Evolutionary conservation across 2,113 vertebrate genomes (phyloP), one percentile per base, ranked within the genome.

Genomic region (Xiphophorus couchianus): DNA sequence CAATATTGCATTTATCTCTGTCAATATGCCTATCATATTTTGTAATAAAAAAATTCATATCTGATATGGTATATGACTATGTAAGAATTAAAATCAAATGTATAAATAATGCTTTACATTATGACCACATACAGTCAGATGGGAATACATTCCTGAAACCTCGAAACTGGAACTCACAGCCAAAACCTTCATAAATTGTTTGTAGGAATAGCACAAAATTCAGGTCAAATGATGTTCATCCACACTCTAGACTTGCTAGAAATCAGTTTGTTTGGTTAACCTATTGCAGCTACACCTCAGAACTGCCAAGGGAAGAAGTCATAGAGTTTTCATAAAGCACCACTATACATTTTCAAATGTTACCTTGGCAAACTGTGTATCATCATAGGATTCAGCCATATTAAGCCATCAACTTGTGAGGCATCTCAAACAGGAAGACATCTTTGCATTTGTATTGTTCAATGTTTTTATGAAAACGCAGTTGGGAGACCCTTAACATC

Each of bases 21-120:
- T 83, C 37, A 76, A 66, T 80, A 71, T 61, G 19, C 70, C 72
- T 77, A 77, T 74, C 39, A 64, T 39, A 39, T n/a, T 33, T 75
- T 75, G 71, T 0, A 37, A 12, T 12, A 3, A 44, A 29, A 71
- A 48, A 71, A 4, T 58, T 82, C 28, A 37, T 58, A 35, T 9
- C 48, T 44, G 33, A 62, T 51, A 48, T 66, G 71, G 44, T 17
- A 5, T 48, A 19, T 19, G 44, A 15, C 6, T 2, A 1, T 6
- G 44, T 1, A 19, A 17, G 14, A 17, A 48, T 19, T 48, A 15
- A 19, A 48, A 19, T 19, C 17, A 48, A 17, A 17, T 7, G 17
- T 19, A 48, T 48, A 48, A 48, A 48, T 48, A 48, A 17, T 19
- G 44, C 17, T 48, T 61, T n/a, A 27, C 9, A 61, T 61, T 61